Conservation (phyloP, 2,797 vertebrate species). For the Intellagama lesueurii region DNA sequence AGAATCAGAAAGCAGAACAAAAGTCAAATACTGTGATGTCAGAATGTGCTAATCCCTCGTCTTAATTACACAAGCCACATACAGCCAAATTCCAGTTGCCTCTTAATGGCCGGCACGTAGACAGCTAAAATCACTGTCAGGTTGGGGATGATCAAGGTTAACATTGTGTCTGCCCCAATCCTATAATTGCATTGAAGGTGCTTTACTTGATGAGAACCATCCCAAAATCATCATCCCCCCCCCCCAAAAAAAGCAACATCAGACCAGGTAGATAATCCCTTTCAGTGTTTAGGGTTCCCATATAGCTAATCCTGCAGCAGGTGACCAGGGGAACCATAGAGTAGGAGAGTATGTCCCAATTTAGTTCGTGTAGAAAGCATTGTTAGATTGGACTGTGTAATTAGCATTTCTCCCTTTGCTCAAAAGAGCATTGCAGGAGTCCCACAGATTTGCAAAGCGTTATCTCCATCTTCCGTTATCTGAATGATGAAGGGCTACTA, state of each 20-base stretch:
- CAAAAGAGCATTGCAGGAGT: conserved; percentile 19
- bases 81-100: conserved; percentile 15
- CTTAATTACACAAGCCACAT: conserved; percentile 67
- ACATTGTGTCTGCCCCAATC: conserved; percentile 45
- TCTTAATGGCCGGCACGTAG: conserved; percentile 28
- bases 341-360: not conserved
- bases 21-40: conserved; percentile 37
- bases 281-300: conserved; percentile 50
- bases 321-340: conserved; percentile 47
- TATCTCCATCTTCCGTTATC: not conserved
- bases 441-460: not conserved
- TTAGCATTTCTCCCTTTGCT: not conserved
- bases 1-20: conserved; percentile 40
- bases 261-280: conserved; percentile 38
- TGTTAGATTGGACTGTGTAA: no score
- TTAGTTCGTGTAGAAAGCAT: no score
- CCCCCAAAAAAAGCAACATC: conserved; percentile 26
- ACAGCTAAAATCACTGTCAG: conserved; percentile 31
- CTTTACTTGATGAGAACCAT: conserved; percentile 54
- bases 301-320: conserved; percentile 39
- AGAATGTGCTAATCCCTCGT: conserved; percentile 67
- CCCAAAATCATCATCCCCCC: no score
- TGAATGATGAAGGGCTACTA: not conserved
- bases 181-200: conserved; percentile 60
- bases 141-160: conserved; percentile 48